These are phyloP conservation scores for Arion vulgaris DNA, from an alignment of 1,140 invertebrate genomes.

Conservation along the genomic window DNA sequence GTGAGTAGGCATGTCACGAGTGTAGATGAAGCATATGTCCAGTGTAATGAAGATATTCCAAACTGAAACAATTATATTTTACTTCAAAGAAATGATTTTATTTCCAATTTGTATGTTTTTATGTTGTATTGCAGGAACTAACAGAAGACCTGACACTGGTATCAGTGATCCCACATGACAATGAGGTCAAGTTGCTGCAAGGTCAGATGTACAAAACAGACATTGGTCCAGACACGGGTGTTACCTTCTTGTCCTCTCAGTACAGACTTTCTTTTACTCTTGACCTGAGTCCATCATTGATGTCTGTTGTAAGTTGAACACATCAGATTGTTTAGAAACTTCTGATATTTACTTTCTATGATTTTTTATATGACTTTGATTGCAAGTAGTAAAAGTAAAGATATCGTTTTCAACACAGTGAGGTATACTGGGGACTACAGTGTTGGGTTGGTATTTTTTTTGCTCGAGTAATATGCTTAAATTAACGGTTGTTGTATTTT, in stretches of 20 bases:
- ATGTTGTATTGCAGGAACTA: constrained; percentile 27
- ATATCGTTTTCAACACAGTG: too few relatives aligned
- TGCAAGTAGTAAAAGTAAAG: too few relatives aligned
- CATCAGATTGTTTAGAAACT: too few relatives aligned
- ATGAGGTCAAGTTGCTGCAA: constrained; percentile 34
- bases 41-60: too few relatives aligned
- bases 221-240: constrained; percentile 74
- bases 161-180: constrained; percentile 57
- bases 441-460: too few relatives aligned
- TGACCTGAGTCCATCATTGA: constrained; percentile 85
- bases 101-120: neutral
- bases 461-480: too few relatives aligned
- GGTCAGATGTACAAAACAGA: constrained; percentile 57
- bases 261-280: constrained; percentile 85
- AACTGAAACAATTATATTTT: neutral
- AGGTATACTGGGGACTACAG: too few relatives aligned
- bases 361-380: too few relatives aligned
- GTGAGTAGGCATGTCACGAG: too few relatives aligned
- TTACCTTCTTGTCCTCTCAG: constrained; percentile 76
- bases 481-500: too few relatives aligned
- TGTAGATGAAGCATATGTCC: too few relatives aligned
- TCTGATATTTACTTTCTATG: too few relatives aligned
- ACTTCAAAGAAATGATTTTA: constrained; percentile 3
- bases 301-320: constrained; percentile 77
- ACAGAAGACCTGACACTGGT: constrained; percentile 57